phyloP scores from a whole-genome alignment of 2,797 vertebrate species.

The Protosalanx chinensis region DNA sequence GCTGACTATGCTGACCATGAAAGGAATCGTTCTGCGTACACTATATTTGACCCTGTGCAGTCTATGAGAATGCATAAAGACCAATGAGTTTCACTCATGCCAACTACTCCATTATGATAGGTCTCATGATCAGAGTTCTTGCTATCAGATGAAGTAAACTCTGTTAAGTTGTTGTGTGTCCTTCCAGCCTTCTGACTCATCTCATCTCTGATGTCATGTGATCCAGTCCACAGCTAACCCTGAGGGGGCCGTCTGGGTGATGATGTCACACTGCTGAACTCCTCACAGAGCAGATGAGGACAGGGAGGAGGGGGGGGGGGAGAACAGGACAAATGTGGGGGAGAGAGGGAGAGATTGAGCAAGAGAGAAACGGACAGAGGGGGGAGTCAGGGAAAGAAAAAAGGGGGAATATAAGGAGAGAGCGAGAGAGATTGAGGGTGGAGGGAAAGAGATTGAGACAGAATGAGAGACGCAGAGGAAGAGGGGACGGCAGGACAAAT shows the following conservation, averaged over 20 bases:
- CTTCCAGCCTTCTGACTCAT: too few species aligned
- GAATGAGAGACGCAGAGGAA: not conserved
- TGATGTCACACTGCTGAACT: not conserved
- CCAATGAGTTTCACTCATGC: too few species aligned
- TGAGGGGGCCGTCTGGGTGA: not conserved
- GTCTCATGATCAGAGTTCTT: too few species aligned
- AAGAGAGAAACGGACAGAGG: not conserved
- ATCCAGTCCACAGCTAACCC: not conserved
- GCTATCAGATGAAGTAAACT: too few species aligned
- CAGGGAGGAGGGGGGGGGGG: not conserved
- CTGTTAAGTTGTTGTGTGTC: too few species aligned
- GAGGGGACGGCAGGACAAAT: constrained; percentile 6
- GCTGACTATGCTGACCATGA: too few species aligned
- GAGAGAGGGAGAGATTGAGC: not conserved
- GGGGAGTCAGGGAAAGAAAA: not conserved
- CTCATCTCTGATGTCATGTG: not conserved
- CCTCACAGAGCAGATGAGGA: not conserved
- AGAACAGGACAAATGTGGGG: too few species aligned
- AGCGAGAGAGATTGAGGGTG: not conserved
- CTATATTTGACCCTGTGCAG: too few species aligned
- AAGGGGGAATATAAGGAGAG: not conserved
- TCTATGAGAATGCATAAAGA: too few species aligned
- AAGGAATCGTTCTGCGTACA: too few species aligned
- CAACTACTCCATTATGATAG: too few species aligned
- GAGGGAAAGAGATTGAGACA: not conserved